Evolutionary conservation across 2,888 invertebrate species (phyloP).

Genomic region (Amiota minor): DNA sequence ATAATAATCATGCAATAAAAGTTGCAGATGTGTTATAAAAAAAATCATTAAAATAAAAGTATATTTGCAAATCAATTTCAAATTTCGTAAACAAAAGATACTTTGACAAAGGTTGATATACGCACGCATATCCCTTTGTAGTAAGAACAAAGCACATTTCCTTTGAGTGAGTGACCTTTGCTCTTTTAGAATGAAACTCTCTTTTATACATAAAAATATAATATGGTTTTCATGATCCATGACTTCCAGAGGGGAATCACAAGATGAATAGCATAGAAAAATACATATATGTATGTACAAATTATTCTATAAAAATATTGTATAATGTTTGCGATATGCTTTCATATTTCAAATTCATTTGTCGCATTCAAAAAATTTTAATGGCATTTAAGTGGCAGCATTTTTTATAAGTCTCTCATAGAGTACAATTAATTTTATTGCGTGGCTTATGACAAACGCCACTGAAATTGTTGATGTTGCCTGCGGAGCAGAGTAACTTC

Average conservation of each 20-base stretch:
- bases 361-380: slow-evolving; percentile 51
- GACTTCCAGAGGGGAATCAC: too few relatives aligned
- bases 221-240: too few relatives aligned
- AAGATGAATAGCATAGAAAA: too few relatives aligned
- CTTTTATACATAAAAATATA: too few relatives aligned
- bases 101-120: too few relatives aligned
- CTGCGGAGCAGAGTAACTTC: slow-evolving; percentile 27
- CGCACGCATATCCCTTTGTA: too few relatives aligned
- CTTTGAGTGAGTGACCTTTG: too few relatives aligned
- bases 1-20: slow-evolving; percentile 11
- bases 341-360: slow-evolving; percentile 15
- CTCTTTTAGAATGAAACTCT: too few relatives aligned
- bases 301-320: too few relatives aligned
- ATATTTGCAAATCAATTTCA: slow-evolving; percentile 34
- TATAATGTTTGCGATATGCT: slow-evolving; percentile 22
- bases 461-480: slow-evolving; percentile 56
- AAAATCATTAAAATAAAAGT: slow-evolving; percentile 46
- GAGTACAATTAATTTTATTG: slow-evolving; percentile 72
- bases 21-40: slow-evolving; percentile 31
- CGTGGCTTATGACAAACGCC: slow-evolving; percentile 56
- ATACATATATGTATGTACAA: too few relatives aligned
- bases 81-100: too few relatives aligned
- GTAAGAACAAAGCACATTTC: too few relatives aligned
- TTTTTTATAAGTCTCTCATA: slow-evolving; percentile 45
- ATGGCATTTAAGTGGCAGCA: slow-evolving; percentile 67